Base-by-base conservation (phyloP, 2,113 vertebrate species). In the Cyanoderma ruficeps region DNA sequence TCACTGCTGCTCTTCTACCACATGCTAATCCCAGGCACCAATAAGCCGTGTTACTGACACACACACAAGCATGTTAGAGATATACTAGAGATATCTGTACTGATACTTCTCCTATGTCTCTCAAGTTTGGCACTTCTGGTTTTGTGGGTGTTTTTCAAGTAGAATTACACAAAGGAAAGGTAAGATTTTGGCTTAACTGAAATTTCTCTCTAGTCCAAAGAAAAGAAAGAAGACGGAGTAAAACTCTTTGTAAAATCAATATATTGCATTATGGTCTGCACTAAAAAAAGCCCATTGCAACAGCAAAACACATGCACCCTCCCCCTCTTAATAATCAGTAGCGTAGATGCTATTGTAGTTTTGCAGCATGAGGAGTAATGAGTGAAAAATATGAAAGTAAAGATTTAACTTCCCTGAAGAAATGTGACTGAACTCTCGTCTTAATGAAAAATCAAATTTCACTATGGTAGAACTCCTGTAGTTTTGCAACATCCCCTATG, bases 1-100 rank as follows among this genome's bases (percentile, higher is more conserved):
- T 13, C 1, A 3, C 22, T 47, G 42, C 21, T 74, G 44, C 64
- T 67, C 23, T 77, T 52, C 61, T 41, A 39, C 28, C 41, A 56
- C 47, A 49, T 31, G 8, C 11, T 33, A 39, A 15, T 21, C 57
- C 35, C 60, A 53, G 13, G 5, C 11, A 94, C 44, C 25, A 55
- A 10, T 3, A 37, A 72, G 10, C 15, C 41, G 7, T 14, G 41
- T 33, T 52, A 57, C 22, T 33, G 4, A 52, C 2, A 50, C 7
- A 53, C 1, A 50, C 6, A 57, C 2, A 41, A 9, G 57, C 7
- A 44, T 3, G 44, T 2, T 31, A 15, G 1, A 83, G 9, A 10
- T 22, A 42, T 35, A 55, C 12, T 19, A 42, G 21, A 76, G 10
- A 13, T 41, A 24, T 4, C 42, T 61, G 31, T 19, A 60, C 6